Percentiles rank a stretch among this genome's conserved stretches.
Conservation (phyloP, 2,113 vertebrate genomes). For the Amazona guildingii region DNA sequence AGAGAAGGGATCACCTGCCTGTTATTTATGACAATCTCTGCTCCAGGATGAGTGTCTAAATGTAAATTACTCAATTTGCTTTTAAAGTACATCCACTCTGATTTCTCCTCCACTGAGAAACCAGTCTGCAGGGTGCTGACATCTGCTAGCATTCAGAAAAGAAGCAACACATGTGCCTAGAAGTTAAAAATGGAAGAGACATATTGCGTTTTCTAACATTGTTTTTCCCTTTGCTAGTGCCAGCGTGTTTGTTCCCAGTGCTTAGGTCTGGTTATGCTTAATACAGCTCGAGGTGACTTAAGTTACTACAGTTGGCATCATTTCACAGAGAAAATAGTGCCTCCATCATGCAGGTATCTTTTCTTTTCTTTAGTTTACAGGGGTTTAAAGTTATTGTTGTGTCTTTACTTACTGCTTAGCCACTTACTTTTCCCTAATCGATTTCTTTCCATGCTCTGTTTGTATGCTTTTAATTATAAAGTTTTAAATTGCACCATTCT, state of each 20-base stretch:
- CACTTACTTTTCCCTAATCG: background rate
- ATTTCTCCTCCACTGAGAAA: slow-evolving; percentile 39
- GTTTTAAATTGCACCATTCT: background rate
- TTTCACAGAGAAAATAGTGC: background rate
- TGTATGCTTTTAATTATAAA: background rate
- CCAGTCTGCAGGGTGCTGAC: slow-evolving; percentile 52
- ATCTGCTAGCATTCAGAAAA: slow-evolving; percentile 55
- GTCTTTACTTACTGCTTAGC: background rate
- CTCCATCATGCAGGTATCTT: background rate
- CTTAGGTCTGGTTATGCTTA: background rate
- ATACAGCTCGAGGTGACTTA: background rate
- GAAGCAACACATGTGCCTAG: slow-evolving; percentile 49
- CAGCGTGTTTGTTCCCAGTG: background rate
- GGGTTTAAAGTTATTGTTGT: background rate
- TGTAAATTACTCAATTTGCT: slow-evolving; percentile 62
- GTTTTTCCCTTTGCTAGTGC: slow-evolving; percentile 24
- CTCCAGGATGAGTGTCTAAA: slow-evolving; percentile 51
- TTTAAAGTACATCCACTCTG: slow-evolving; percentile 46
- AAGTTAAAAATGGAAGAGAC: slow-evolving; percentile 58
- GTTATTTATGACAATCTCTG: slow-evolving; percentile 52
- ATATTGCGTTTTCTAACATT: slow-evolving; percentile 43
- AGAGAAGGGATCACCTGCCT: background rate
- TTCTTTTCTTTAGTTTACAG: background rate
- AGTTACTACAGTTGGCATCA: background rate
- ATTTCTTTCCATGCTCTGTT: background rate